Evolutionary conservation across 2,113 vertebrate genomes (phyloP), one percentile per base, ranked within the genome.

Genomic region (Plectropomus leopardus): DNA sequence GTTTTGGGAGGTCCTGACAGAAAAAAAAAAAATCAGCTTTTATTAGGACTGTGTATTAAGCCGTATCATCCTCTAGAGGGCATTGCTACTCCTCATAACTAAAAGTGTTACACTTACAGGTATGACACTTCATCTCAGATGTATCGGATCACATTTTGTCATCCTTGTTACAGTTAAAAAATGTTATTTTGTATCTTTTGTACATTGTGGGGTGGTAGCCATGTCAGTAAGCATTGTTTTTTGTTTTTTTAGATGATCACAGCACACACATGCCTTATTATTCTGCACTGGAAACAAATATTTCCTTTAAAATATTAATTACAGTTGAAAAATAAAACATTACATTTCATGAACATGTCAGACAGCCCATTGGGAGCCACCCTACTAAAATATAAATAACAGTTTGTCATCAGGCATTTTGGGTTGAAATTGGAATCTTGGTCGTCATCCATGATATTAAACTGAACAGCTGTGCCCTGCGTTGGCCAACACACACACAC

Each of bases 401-500:
- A 42, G 68, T 54, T 76, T 80, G 32, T 72, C 57, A 61, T 60
- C 48, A 19, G 40, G 67, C 19, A 54, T 47, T 70, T 50, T 53
- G 3, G 24, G 28, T 64, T 82, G 30, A 77, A 84, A 88, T 78
- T 81, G 63, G 42, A 89, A 60, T 76, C 32, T 60, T 66, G 17
- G 48, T 69, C n/a, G 71, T 81, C 54, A 64, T 86, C 66, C 45
- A 78, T 86, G 72, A 85, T 86, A 90, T 91, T 75, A 78, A 86
- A 86, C 23, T 78, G 80, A 87, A 79, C 91, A 93, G 83, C 91
- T 94, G 91, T 64, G 74, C 55, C 81, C 76, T 34, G 48, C 30
- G 23, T 63, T 63, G 48, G 75, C 73, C 81, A 85, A 70, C 28
- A 71, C 17, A 65, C 34, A 54, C 58, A 28, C 42, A 34, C n/a